Percentiles rank a stretch among this genome's conserved stretches.
Evolutionary conservation across 2,113 vertebrate species (phyloP).

Genomic region (Chaenocephalus aceratus): DNA sequence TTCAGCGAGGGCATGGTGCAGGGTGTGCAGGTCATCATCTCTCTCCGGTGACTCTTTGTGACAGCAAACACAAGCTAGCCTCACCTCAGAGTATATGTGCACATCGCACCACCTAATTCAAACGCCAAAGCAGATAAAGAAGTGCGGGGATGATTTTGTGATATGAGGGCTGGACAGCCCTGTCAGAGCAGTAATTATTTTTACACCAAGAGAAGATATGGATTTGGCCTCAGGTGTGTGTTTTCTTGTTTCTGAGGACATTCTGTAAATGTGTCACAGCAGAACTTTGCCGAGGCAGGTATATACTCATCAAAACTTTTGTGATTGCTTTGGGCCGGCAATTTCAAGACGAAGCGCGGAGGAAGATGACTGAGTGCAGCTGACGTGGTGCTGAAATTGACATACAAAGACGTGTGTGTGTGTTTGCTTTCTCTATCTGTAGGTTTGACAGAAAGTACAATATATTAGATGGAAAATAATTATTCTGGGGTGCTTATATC

Average conservation of each 20-base stretch:
- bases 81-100: slow-evolving; percentile 54
- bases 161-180: slow-evolving; percentile 41
- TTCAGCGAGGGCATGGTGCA: slow-evolving; percentile 42
- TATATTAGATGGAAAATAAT: slow-evolving; percentile 8
- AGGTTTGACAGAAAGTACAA: slow-evolving; percentile 22
- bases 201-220: slow-evolving; percentile 62
- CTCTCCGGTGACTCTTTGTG: slow-evolving; percentile 49
- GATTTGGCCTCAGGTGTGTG: slow-evolving; percentile 68
- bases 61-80: slow-evolving; percentile 58
- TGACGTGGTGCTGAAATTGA: slow-evolving; percentile 57
- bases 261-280: slow-evolving; percentile 54
- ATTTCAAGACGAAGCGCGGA: slow-evolving; percentile 33
- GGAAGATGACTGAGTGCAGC: slow-evolving; percentile 39
- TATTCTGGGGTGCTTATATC: slow-evolving; percentile 6
- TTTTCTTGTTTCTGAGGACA: slow-evolving; percentile 37
- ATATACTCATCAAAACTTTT: slow-evolving; percentile 64
- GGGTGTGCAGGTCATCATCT: slow-evolving; percentile 50
- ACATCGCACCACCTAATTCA: slow-evolving; percentile 58
- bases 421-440: slow-evolving; percentile 22
- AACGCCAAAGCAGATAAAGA: slow-evolving; percentile 61
- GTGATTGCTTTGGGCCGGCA: slow-evolving; percentile 62
- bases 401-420: slow-evolving; percentile 1
- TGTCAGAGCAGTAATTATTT: slow-evolving; percentile 74
- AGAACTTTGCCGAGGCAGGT: slow-evolving; percentile 42
- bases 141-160: slow-evolving; percentile 47